Percentiles rank a stretch among this genome's conserved stretches.
Evolutionary conservation across 2,888 invertebrate species (phyloP).

Genomic region (Luffia ferchaultella): DNA sequence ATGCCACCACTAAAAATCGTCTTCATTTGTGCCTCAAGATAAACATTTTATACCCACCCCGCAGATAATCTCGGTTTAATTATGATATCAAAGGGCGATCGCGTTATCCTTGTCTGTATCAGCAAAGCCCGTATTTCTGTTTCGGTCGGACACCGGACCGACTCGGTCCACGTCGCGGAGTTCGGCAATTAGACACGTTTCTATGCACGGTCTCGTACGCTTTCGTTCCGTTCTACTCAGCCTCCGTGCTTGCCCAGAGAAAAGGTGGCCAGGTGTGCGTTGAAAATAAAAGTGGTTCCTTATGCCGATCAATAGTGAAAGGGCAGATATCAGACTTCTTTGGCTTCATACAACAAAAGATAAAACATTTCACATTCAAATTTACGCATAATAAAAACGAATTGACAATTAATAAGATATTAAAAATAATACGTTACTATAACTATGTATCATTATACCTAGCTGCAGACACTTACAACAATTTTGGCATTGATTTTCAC

Average conservation of each 20-base stretch:
- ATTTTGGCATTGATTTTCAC: no score
- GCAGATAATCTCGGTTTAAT: constrained; percentile 37
- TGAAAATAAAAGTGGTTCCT: background rate
- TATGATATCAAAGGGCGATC: constrained; percentile 50
- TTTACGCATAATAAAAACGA: no score
- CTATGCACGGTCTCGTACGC: constrained; percentile 59
- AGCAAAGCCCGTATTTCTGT: constrained; percentile 26
- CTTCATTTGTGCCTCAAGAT: constrained; percentile 45
- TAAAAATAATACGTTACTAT: no score
- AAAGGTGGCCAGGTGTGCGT: background rate
- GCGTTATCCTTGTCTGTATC: constrained; percentile 30
- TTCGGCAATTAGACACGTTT: constrained; percentile 59
- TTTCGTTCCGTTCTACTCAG: constrained; percentile 27
- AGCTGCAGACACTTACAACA: no score
- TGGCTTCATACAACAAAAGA: no score
- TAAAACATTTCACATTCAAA: no score
- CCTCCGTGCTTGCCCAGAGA: constrained; percentile 17
- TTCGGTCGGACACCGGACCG: constrained; percentile 38
- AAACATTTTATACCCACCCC: constrained; percentile 47
- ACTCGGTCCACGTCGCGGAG: constrained; percentile 33
- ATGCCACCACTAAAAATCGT: constrained; percentile 27
- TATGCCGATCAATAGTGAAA: no score
- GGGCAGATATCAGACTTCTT: no score
- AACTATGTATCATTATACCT: no score
- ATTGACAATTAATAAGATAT: no score